These are phyloP conservation scores for Anguilla megastoma DNA, from an alignment of 2,797 vertebrate genomes.

Conservation along the genomic window DNA sequence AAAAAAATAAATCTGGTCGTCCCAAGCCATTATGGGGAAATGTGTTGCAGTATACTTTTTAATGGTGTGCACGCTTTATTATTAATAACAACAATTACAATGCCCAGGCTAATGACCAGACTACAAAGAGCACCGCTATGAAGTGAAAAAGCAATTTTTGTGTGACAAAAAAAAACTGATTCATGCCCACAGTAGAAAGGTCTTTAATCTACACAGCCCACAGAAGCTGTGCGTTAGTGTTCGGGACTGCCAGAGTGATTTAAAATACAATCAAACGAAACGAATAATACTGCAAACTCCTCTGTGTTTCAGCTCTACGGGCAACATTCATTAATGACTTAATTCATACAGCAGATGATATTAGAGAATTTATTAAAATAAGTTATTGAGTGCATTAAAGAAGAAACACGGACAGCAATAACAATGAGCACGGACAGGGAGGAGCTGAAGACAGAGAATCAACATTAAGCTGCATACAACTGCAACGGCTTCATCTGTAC, in stretches of 20 bases:
- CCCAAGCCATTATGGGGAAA: conserved; percentile 55
- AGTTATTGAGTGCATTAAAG: not conserved
- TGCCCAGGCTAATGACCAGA: not conserved
- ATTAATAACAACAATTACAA: not conserved
- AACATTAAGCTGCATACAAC: not conserved
- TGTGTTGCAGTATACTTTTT: conserved; percentile 53
- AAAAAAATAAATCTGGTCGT: conserved; percentile 57
- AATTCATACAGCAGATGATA: not conserved
- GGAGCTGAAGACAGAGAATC: not conserved
- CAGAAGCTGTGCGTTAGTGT: not conserved
- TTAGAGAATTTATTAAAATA: not conserved
- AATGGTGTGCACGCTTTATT: conserved; percentile 37
- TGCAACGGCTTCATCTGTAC: not conserved
- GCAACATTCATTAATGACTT: not conserved
- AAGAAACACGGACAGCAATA: not conserved
- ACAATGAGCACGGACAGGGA: not conserved
- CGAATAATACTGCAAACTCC: not conserved
- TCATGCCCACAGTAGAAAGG: not conserved
- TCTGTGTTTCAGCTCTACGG: not conserved
- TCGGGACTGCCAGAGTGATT: not conserved
- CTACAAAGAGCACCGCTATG: not conserved
- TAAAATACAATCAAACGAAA: not conserved
- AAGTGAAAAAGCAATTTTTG: not conserved
- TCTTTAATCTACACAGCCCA: not conserved
- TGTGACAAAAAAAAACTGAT: not conserved